A percentile compares a stretch with the other conserved stretches of the same genome.
These are phyloP conservation scores for Ellobius talpinus DNA, from an alignment of 2,113 vertebrate species.

Conservation along the genomic window DNA sequence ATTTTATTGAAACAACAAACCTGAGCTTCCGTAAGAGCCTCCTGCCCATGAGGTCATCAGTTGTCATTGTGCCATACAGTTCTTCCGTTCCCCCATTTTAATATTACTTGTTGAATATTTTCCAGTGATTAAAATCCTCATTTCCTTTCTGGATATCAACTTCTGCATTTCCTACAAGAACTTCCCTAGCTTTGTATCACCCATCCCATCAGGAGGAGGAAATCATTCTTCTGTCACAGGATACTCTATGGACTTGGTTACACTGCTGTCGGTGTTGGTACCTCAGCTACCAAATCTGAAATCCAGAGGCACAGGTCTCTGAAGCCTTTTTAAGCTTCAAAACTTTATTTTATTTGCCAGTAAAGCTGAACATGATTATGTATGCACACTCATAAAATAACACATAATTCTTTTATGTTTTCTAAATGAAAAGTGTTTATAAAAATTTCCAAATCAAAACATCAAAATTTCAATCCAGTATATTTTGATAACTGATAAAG, in stretches of 20 bases:
- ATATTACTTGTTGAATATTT: constrained; percentile 70
- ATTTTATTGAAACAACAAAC: constrained; percentile 80
- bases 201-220: rapidly evolving
- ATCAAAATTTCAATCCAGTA: neutral
- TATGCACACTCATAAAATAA: neutral
- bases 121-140: neutral
- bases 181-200: neutral
- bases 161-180: neutral
- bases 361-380: neutral
- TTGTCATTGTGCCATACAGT: constrained; percentile 15
- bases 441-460: neutral
- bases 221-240: neutral
- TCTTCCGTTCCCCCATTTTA: constrained; percentile 63
- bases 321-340: neutral
- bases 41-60: constrained; percentile 50
- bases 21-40: constrained; percentile 63
- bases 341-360: neutral
- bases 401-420: neutral
- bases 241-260: neutral
- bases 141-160: neutral
- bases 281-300: neutral
- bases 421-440: neutral
- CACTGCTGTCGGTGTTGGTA: rapidly evolving
- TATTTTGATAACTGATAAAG: neutral
- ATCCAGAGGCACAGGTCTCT: neutral